phyloP scores from a whole-genome alignment of 2,888 invertebrate species.

The Andricus quercusramuli region DNA sequence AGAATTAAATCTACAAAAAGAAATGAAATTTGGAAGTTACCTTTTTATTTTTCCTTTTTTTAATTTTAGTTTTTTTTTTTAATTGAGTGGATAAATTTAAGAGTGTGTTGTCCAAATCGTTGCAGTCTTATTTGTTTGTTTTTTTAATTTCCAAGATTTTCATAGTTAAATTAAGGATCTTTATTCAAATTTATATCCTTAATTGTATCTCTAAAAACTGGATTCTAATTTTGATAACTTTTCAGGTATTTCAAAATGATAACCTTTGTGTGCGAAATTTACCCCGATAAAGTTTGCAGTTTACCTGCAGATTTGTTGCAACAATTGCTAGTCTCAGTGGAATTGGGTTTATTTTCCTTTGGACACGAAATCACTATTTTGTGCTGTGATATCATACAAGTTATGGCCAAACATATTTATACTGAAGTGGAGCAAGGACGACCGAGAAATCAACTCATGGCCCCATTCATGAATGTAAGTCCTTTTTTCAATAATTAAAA shows the following conservation, averaged over 20 bases:
- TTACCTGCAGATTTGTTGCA: slow-evolving; percentile 80
- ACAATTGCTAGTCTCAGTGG: slow-evolving; percentile 81
- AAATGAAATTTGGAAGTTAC: too few relatives aligned
- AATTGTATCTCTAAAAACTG: neutral
- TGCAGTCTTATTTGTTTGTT: too few relatives aligned
- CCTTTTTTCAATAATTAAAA: neutral
- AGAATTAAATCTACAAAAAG: too few relatives aligned
- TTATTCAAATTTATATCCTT: slow-evolving; percentile 7
- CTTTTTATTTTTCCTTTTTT: too few relatives aligned
- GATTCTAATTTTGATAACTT: slow-evolving; percentile 20
- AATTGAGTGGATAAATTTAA: too few relatives aligned
- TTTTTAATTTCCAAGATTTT: too few relatives aligned
- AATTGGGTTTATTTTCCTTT: slow-evolving; percentile 82
- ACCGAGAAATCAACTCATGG: slow-evolving; percentile 76
- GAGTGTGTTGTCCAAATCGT: too few relatives aligned
- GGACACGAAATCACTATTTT: slow-evolving; percentile 81
- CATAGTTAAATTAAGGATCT: neutral
- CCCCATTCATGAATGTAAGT: slow-evolving; percentile 79
- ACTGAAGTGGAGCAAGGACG: slow-evolving; percentile 67
- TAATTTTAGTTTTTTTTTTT: too few relatives aligned
- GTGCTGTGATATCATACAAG: slow-evolving; percentile 82
- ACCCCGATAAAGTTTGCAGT: slow-evolving; percentile 82
- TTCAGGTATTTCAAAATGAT: slow-evolving; percentile 82
- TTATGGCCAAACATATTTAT: slow-evolving; percentile 80
- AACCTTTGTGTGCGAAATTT: slow-evolving; percentile 83